phyloP scores from a whole-genome alignment of 1,140 invertebrate species.

The Drosophila bocki region DNA sequence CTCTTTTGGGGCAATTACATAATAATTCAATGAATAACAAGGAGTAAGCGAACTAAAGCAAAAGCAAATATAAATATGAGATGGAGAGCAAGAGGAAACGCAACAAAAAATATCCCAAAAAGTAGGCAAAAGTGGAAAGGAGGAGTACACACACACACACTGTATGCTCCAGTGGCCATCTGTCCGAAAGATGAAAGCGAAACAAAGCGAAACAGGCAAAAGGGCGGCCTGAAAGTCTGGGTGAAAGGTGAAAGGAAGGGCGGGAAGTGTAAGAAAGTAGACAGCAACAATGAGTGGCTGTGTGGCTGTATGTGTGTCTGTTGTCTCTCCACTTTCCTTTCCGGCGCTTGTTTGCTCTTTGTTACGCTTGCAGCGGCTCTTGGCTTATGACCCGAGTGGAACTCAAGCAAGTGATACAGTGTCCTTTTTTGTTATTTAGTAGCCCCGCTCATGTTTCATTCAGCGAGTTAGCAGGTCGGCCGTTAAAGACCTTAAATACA shows the following conservation, averaged over 20 bases:
- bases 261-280: conserved; percentile 15
- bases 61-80: conserved; percentile 35
- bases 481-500: not conserved
- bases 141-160: not conserved
- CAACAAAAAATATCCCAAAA: conserved; percentile 4
- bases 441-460: conserved; percentile 21
- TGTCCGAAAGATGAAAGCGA: conserved; percentile 30
- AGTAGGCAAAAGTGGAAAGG: conserved; percentile 18
- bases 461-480: conserved; percentile 23
- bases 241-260: not conserved
- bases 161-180: conserved; percentile 40
- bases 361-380: conserved; percentile 31
- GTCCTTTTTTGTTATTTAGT: conserved; percentile 25
- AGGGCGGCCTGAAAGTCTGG: not conserved
- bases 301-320: conserved; percentile 8
- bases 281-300: conserved; percentile 15
- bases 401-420: conserved; percentile 30
- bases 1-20: conserved; percentile 65
- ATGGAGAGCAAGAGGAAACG: conserved; percentile 8
- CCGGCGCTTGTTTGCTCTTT: conserved; percentile 23
- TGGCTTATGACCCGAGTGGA: conserved; percentile 42
- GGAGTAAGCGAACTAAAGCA: conserved; percentile 28
- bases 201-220: conserved; percentile 25
- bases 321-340: conserved; percentile 18
- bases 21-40: conserved; percentile 79